Base-by-base conservation (phyloP, 2,888 invertebrate species). In the Pollenia griseotomentosa region DNA sequence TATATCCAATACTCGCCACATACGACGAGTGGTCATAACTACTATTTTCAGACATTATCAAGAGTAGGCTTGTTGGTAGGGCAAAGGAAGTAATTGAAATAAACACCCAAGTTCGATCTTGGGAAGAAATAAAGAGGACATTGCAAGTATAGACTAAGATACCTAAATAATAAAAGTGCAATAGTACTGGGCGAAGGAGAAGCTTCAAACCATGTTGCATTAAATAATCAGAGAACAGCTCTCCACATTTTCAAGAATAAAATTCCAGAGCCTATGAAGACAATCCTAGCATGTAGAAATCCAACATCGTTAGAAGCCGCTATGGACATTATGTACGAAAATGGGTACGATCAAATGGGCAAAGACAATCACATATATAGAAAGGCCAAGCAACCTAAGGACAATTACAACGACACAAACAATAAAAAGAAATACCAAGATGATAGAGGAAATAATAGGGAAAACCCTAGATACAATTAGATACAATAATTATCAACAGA, bases 161-260 rank as follows among this genome's bases (percentile, higher is more conserved):
- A 57, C 9, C 23, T 71, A 44, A 71, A 57, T 44, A 71, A 71
- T 46, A 71, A 66, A 66, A 48, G 23, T 8, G 23, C 19, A 8
- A 66, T 48, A n/a, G 53, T 68, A 40, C 19, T 70, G 5, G 71
- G 55, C 16, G 55, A 71, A 16, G 55, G 55, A n/a, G 55, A 71
- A 55, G 42, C 71, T 7, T n/a, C 42, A 10, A 68, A 68, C 23
- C 48, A 51, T 23, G n/a, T 68, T 14, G 10, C 51, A 11, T 3
- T 68, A 6, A 68, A 68, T 23, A 51, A 68, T 14, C 51, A 68
- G 51, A 68, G 68, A 51, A 23, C 68, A 14, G 48, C 68, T 8
- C 68, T 68, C 8, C 6, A 68, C n/a, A 55, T 71, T n/a, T 71
- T 71, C 23, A 73, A n/a, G n/a, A n/a, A n/a, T n/a, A n/a, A n/a